A percentile compares a stretch with the other conserved stretches of the same genome.
Evolutionary conservation across 2,113 vertebrate species (phyloP).

Genomic region (zebrafish (Danio rerio)): GRCz12tu NC_133178.1:27422501-27423000

Average conservation of each 20-base stretch:
- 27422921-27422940: conserved; percentile 52
- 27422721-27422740: conserved; percentile 60
- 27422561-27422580: background rate
- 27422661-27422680: background rate
- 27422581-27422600: background rate
- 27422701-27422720: conserved; percentile 32
- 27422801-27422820: conserved; percentile 63
- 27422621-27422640: background rate
- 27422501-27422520: background rate
- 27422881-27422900: conserved; percentile 43
- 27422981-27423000: background rate
- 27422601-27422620: background rate
- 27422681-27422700: conserved; percentile 21
- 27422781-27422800: conserved; percentile 56
- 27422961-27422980: conserved; percentile 18
- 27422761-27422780: conserved; percentile 58
- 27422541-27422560: background rate
- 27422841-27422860: conserved; percentile 55
- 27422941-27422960: conserved; percentile 46
- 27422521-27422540: background rate
- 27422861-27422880: conserved; percentile 59
- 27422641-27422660: background rate
- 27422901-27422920: conserved; percentile 5
- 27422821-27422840: conserved; percentile 60
- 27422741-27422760: conserved; percentile 53